These are phyloP conservation scores for Cartodere bifasciata DNA, from an alignment of 2,888 invertebrate genomes.

Conservation along the genomic window DNA sequence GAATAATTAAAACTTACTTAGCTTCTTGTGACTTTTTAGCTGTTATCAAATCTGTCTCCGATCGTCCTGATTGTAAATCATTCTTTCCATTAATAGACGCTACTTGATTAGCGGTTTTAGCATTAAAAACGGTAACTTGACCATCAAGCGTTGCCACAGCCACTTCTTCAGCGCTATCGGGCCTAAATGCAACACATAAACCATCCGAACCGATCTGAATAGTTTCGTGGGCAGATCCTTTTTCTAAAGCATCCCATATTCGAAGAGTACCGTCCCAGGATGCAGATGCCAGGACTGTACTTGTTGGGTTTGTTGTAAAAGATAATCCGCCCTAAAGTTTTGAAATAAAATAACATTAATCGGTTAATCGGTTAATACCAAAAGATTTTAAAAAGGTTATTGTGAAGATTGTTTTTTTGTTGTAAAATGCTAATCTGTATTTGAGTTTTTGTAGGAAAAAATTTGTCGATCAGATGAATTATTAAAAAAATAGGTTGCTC, in stretches of 20 bases:
- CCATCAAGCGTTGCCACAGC: constrained; percentile 88
- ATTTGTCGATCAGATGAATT: no score
- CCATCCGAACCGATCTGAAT: constrained; percentile 69
- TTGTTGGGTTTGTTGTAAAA: constrained; percentile 62
- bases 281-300: constrained; percentile 68
- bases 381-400: no score
- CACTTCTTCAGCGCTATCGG: constrained; percentile 84
- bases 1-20: constrained; percentile 49
- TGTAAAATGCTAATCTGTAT: no score
- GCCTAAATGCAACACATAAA: constrained; percentile 71
- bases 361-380: no score
- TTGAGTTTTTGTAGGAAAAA: no score
- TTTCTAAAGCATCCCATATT: constrained; percentile 86
- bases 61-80: constrained; percentile 77
- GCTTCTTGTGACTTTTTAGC: constrained; percentile 72
- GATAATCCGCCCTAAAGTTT: constrained; percentile 46
- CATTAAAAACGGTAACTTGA: constrained; percentile 68
- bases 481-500: no score
- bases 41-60: constrained; percentile 74
- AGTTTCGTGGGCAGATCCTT: constrained; percentile 67
- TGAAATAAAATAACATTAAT: no score
- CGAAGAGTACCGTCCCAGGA: constrained; percentile 92
- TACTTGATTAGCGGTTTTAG: constrained; percentile 55
- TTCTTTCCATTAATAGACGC: constrained; percentile 76
- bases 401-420: no score